Percentiles rank a stretch among this genome's conserved stretches.
Conservation (phyloP, 2,797 vertebrate genomes). For the Danio choprae region DNA sequence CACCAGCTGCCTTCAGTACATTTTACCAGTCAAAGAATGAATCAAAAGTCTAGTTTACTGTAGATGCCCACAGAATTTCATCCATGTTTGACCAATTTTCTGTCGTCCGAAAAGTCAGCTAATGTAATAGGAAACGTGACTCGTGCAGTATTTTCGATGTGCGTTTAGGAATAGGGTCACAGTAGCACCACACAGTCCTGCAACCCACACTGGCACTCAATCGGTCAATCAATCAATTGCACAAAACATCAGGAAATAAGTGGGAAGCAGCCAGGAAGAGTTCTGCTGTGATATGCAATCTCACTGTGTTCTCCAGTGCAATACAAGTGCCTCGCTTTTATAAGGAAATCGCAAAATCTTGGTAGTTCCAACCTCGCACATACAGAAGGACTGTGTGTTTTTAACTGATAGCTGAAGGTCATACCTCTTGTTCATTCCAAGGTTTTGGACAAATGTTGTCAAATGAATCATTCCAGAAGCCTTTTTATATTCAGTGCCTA, state of each 20-base stretch:
- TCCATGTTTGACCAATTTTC: background rate
- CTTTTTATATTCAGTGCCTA: slow-evolving; percentile 32
- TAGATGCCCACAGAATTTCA: slow-evolving; percentile 9
- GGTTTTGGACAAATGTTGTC: background rate
- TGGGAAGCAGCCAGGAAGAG: slow-evolving; percentile 5
- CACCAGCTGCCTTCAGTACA: slow-evolving; percentile 54
- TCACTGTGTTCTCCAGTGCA: slow-evolving; percentile 34
- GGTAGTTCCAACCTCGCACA: background rate
- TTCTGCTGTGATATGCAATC: slow-evolving; percentile 4
- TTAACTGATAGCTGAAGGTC: background rate
- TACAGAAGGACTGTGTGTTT: background rate
- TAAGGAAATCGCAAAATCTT: slow-evolving; percentile 12
- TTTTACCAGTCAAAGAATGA: slow-evolving; percentile 4
- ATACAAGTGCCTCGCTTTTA: slow-evolving; percentile 44
- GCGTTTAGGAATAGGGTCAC: background rate
- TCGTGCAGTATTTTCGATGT: background rate
- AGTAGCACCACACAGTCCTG: slow-evolving; percentile 20
- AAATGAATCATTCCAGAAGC: slow-evolving; percentile 25
- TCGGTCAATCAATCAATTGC: slow-evolving; percentile 21
- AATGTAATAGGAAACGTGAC: background rate
- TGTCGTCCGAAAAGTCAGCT: background rate
- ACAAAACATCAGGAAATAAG: background rate
- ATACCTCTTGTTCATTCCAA: slow-evolving; percentile 35
- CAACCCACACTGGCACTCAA: slow-evolving; percentile 4
- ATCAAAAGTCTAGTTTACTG: background rate